A percentile compares a stretch with the other conserved stretches of the same genome.
phyloP scores from a whole-genome alignment of 1,140 invertebrate genomes.

The Phortica variegata region DNA sequence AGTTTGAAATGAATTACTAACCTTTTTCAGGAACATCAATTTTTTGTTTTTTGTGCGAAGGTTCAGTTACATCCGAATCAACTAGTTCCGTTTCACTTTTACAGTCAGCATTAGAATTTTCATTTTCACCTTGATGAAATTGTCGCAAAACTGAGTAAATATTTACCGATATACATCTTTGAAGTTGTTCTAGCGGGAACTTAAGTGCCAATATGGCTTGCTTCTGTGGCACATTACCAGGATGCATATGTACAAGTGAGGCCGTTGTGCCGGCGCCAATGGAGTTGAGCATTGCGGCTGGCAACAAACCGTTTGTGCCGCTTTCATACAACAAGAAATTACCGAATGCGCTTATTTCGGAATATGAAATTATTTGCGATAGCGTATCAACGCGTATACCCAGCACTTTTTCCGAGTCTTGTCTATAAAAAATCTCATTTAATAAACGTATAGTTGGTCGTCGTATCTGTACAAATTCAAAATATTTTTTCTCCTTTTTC shows the following conservation, averaged over 20 bases:
- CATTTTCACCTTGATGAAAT: conserved; percentile 58
- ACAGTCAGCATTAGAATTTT: conserved; percentile 4
- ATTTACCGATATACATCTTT: conserved; percentile 70
- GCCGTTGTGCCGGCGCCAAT: conserved; percentile 67
- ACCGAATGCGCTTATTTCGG: conserved; percentile 76
- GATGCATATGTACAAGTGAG: conserved; percentile 73
- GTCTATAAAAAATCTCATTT: conserved; percentile 75
- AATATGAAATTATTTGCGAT: conserved; percentile 79
- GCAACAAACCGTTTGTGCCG: conserved; percentile 77
- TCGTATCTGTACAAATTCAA: conserved; percentile 72
- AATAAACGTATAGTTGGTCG: conserved; percentile 75
- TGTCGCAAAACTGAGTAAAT: conserved; percentile 71
- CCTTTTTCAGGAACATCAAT: conserved; percentile 22
- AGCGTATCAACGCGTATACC: conserved; percentile 82
- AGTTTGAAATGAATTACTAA: too few relatives aligned
- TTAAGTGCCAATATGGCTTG: conserved; percentile 77
- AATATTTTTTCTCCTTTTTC: conserved; percentile 92
- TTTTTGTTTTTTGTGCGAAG: conserved; percentile 47
- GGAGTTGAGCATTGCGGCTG: conserved; percentile 76
- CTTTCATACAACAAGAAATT: conserved; percentile 85
- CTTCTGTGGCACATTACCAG: conserved; percentile 76
- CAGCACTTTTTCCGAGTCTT: conserved; percentile 75
- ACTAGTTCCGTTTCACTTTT: background rate
- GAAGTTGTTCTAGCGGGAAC: conserved; percentile 66
- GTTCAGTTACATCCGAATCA: background rate